phyloP scores from a whole-genome alignment of 2,113 vertebrate species.

The Mustelus asterias region DNA sequence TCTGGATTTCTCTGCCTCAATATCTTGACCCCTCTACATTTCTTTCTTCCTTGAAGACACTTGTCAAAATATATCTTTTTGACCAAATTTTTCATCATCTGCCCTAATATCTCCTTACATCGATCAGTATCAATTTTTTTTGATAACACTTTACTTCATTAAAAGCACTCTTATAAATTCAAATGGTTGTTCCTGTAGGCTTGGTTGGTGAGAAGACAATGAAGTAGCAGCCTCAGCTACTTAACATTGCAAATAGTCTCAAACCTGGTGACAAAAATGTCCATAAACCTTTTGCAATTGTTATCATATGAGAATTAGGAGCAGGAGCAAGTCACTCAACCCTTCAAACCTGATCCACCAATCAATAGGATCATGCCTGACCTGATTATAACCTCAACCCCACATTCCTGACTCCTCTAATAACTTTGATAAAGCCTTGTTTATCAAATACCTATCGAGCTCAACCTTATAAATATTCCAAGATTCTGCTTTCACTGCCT shows the following conservation, averaged over 20 bases:
- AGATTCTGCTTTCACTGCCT: no score
- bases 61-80: background rate
- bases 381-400: no score
- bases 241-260: background rate
- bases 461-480: no score
- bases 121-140: background rate
- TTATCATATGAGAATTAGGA: background rate
- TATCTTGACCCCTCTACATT: background rate
- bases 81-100: no score
- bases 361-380: no score
- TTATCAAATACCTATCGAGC: no score
- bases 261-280: background rate
- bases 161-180: background rate
- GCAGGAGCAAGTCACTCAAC: no score
- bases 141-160: background rate
- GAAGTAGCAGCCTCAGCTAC: background rate
- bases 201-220: background rate
- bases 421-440: no score
- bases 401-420: no score
- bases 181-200: no score
- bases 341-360: no score
- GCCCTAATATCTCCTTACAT: background rate
- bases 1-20: background rate
- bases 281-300: no score
- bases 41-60: background rate